Evolutionary conservation across 1,140 invertebrate species (phyloP).

Genomic region (roundworm (Caenorhabditis elegans)): DNA sequence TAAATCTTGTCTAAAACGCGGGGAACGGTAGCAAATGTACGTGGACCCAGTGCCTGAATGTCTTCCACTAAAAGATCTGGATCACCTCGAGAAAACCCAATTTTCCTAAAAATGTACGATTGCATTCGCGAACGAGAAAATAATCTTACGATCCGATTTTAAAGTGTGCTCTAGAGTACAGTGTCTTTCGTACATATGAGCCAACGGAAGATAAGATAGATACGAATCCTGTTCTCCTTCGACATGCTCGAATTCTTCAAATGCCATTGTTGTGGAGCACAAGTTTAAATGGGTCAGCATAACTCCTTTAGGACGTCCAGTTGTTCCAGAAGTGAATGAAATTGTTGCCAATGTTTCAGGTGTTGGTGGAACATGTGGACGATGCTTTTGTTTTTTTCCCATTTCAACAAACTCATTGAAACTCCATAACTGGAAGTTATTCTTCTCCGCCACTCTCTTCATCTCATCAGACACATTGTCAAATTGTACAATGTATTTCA

Average conservation of each 20-base stretch:
- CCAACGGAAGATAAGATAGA: conserved; percentile 89
- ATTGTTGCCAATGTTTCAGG: conserved; percentile 26
- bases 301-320: conserved; percentile 69
- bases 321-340: conserved; percentile 69
- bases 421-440: conserved; percentile 9
- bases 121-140: no score
- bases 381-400: conserved; percentile 18
- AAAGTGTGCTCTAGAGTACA: neutral
- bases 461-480: conserved; percentile 5
- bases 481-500: conserved; percentile 33
- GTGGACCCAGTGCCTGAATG: conserved; percentile 84
- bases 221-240: no score
- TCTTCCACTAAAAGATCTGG: conserved; percentile 85
- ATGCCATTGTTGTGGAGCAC: conserved; percentile 77
- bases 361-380: neutral
- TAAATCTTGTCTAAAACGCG: conserved; percentile 86
- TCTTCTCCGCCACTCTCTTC: neutral
- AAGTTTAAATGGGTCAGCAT: conserved; percentile 69
- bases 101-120: conserved; percentile 71
- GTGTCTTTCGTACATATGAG: conserved; percentile 80
- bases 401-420: conserved; percentile 26
- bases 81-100: conserved; percentile 89
- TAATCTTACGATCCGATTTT: conserved; percentile 10
- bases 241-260: conserved; percentile 70
- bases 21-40: conserved; percentile 87